phyloP scores from a whole-genome alignment of 2,797 vertebrate species.

The Pseudomugil gertrudae region DNA sequence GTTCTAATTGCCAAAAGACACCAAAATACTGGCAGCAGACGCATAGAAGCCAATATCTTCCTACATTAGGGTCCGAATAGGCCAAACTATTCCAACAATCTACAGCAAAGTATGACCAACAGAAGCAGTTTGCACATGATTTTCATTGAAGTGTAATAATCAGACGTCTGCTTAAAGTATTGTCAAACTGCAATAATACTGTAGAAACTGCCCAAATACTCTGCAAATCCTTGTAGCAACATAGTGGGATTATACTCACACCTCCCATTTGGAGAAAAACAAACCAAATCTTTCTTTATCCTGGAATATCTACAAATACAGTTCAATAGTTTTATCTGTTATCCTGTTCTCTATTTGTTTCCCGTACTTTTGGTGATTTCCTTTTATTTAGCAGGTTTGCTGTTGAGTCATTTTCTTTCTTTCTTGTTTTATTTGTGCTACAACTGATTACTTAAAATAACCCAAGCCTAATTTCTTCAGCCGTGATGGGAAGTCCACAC shows the following conservation, averaged over 20 bases:
- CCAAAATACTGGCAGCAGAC: neutral
- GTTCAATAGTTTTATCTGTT: neutral
- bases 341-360: too few relatives aligned
- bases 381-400: neutral
- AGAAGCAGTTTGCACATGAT: neutral
- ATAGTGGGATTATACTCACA: neutral
- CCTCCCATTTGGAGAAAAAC: neutral
- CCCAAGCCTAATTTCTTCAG: neutral
- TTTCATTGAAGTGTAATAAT: neutral
- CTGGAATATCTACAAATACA: neutral
- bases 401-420: neutral
- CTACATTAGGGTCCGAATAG: neutral
- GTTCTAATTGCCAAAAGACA: neutral
- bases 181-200: neutral
- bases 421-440: neutral
- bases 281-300: neutral
- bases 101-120: too few relatives aligned
- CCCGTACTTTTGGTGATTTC: too few relatives aligned
- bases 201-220: neutral
- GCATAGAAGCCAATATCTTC: neutral
- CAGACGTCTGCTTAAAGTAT: neutral
- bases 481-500: neutral
- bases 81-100: neutral
- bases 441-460: neutral
- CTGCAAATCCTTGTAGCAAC: neutral